phyloP scores from a whole-genome alignment of 2,888 invertebrate species.

The Diplazon laetatorius region DNA sequence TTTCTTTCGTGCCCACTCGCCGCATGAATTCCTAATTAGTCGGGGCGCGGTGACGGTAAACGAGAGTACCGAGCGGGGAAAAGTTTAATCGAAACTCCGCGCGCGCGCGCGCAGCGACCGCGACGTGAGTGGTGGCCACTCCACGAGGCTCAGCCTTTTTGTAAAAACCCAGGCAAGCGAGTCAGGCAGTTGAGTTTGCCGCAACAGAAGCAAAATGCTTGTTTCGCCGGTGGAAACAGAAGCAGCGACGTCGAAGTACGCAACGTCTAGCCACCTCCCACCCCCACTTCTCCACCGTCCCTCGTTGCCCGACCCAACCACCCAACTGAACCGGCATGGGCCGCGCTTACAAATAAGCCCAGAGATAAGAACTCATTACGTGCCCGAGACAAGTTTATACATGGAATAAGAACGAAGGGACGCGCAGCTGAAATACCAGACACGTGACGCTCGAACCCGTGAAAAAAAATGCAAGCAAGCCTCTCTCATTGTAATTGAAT shows the following conservation, averaged over 20 bases:
- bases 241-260: background rate
- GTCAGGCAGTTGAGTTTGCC: background rate
- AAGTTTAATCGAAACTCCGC: conserved; percentile 59
- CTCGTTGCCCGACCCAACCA: background rate
- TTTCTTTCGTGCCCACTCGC: conserved; percentile 31
- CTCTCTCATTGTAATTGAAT: conserved; percentile 73
- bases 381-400: conserved; percentile 51
- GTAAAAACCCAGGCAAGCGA: background rate
- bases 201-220: conserved; percentile 36
- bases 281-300: no score
- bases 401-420: conserved; percentile 6
- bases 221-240: conserved; percentile 8
- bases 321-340: conserved; percentile 13
- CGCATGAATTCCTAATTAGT: conserved; percentile 60
- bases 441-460: conserved; percentile 41
- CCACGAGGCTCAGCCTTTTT: conserved; percentile 23
- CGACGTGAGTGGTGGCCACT: conserved; percentile 35
- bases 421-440: background rate
- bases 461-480: conserved; percentile 62
- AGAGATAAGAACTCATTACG: conserved; percentile 57
- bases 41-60: conserved; percentile 3
- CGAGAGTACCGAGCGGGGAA: conserved; percentile 27
- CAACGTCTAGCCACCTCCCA: conserved; percentile 3
- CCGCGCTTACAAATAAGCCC: conserved; percentile 60
- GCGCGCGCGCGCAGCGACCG: background rate